Conservation (phyloP, 2,113 vertebrate genomes). For the rabbit (Oryctolagus cuniculus) region mOryCun1.1 NC_091451.1:17644001-17644500, state of each 20-base stretch:
- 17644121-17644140: background rate
- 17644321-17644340: conserved; percentile 64
- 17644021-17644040: background rate
- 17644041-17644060: background rate
- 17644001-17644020: background rate
- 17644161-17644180: background rate
- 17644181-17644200: background rate
- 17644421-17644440: conserved; percentile 72
- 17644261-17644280: conserved; percentile 39
- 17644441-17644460: conserved; percentile 39
- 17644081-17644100: background rate
- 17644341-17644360: conserved; percentile 64
- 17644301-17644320: background rate
- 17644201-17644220: background rate
- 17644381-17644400: conserved; percentile 55
- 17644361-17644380: conserved; percentile 54
- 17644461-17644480: background rate
- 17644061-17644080: background rate
- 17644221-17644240: background rate
- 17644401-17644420: conserved; percentile 60
- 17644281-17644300: conserved; percentile 49
- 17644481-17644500: conserved; percentile 49
- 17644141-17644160: background rate
- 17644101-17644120: background rate
- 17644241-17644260: conserved; percentile 15